Base-by-base conservation (phyloP, 2,888 invertebrate species). In the Eulithis testata region DNA sequence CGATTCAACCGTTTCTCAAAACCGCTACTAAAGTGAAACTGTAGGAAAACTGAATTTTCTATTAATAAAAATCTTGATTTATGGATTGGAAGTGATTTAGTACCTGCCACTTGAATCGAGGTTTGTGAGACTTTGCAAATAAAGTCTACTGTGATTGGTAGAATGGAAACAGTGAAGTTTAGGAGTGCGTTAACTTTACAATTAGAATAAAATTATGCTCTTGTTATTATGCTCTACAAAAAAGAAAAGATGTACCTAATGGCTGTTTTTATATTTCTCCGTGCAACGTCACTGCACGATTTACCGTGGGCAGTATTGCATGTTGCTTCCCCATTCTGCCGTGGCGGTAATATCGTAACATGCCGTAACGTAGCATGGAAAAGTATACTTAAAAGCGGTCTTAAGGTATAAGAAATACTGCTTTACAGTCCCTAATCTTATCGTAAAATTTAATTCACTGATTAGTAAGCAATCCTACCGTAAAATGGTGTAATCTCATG, bases 1-100 rank as follows among this genome's bases (percentile, higher is more conserved):
- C 49, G 65, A 61, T 69, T 63, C 53, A 66, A 66, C 64, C 66
- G 54, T 53, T 65, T 58, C 55, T 53, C 21, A 50, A 45, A 37
- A 14, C 27, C 50, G 47, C 49, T 51, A 56, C 57, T 47, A 54
- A 66, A 68, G 50, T 56, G 62, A 64, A 61, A 64, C 66, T 66
- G 56, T 47, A 51, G 36, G 49, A 60, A 65, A 58, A 53, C 57
- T 12, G 52, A 57, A 55, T 63, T 56, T 56, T 56, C 56, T 56
- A 62, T 55, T 63, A 49, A 44, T 27, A 49, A 21, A 63, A 57
- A 64, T 49, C 11, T n/a, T 54, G 53, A 58, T 63, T 53, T 58
- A 64, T 59, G 58, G 21, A 47, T 40, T 59, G 43, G 12, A 54
- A 53, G 59, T 64, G 49, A 64, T 43, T 49, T 40, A 56, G 54